These are phyloP conservation scores for Cyanoliseus patagonus DNA, from an alignment of 2,113 vertebrate genomes.

Conservation along the genomic window DNA sequence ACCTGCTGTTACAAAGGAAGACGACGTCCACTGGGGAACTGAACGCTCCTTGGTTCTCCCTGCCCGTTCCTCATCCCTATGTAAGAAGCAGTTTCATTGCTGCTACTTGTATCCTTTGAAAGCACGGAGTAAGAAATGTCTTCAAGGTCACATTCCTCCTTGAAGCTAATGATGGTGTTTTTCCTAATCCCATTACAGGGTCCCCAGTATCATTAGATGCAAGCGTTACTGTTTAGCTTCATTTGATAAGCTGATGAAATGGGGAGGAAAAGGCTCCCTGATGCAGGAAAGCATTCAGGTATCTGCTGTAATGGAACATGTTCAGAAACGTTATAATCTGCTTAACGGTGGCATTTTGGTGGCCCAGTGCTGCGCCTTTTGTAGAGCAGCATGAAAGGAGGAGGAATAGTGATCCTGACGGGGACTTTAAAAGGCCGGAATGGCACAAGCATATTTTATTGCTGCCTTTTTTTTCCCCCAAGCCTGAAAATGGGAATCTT, in stretches of 20 bases:
- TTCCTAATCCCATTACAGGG: slow-evolving; percentile 63
- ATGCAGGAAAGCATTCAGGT: slow-evolving; percentile 21
- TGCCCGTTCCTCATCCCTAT: neutral
- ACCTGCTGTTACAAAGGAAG: neutral
- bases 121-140: slow-evolving; percentile 10
- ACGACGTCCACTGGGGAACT: neutral
- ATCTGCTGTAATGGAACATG: slow-evolving; percentile 10
- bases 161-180: slow-evolving; percentile 56
- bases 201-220: slow-evolving; percentile 58
- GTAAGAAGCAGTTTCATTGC: neutral
- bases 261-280: slow-evolving; percentile 26
- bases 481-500: slow-evolving; percentile 40
- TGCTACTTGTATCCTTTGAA: neutral
- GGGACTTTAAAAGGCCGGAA: neutral
- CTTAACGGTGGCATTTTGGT: slow-evolving; percentile 35
- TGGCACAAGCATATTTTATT: neutral
- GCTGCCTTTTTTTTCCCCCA: neutral
- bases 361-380: neutral
- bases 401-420: neutral
- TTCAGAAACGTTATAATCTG: slow-evolving; percentile 28
- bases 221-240: slow-evolving; percentile 48
- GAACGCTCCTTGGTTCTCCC: neutral
- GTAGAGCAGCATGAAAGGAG: neutral
- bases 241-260: slow-evolving; percentile 71
- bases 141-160: slow-evolving; percentile 60